Conservation (phyloP, 2,888 invertebrate species). For the Watsonalla binaria region DNA sequence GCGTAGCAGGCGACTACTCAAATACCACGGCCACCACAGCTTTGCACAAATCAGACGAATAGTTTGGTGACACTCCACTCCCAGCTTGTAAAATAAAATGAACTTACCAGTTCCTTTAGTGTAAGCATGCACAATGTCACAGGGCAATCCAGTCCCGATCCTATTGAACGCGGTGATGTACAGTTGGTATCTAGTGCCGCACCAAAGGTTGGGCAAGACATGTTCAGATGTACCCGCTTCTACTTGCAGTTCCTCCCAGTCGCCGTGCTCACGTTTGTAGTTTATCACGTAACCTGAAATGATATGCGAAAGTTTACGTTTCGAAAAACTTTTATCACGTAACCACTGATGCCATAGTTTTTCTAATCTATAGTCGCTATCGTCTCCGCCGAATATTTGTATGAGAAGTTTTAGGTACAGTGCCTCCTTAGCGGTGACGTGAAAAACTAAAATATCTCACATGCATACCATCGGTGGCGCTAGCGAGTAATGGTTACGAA, state of each 20-base stretch:
- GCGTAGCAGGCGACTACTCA: no score
- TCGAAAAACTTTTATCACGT: neutral
- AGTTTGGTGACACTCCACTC: no score
- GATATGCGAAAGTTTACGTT: neutral
- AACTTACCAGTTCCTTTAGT: conserved; percentile 86
- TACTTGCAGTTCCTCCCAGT: conserved; percentile 94
- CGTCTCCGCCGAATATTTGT: no score
- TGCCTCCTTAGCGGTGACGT: no score
- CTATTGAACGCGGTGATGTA: conserved; percentile 94
- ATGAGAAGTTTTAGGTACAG: no score
- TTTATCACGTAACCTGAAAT: conserved; percentile 89
- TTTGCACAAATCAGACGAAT: no score
- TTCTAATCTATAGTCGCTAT: no score
- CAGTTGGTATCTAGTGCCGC: conserved; percentile 91
- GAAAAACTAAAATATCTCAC: no score
- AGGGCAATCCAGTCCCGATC: conserved; percentile 92
- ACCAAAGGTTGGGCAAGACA: conserved; percentile 89
- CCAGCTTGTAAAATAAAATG: neutral
- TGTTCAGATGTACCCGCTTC: conserved; percentile 89
- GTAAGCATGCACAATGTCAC: conserved; percentile 91
- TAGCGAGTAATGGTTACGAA: no score
- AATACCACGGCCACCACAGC: no score
- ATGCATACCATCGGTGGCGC: no score
- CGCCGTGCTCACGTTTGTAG: conserved; percentile 93
- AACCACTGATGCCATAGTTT: no score